phyloP scores from a whole-genome alignment of 2,113 vertebrate species.

The Podiceps cristatus region DNA sequence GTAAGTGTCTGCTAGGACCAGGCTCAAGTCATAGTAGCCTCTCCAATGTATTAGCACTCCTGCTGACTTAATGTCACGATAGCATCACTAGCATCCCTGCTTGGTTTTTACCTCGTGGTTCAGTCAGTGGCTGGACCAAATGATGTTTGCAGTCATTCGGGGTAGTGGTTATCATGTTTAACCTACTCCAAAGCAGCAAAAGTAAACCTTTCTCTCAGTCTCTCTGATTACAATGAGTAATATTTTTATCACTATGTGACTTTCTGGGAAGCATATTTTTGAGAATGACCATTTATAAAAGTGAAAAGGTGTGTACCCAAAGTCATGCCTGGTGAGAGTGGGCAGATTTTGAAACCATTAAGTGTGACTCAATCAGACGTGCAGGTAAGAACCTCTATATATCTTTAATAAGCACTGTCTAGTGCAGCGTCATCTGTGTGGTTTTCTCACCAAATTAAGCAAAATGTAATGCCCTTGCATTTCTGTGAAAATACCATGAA shows the following conservation, averaged over 20 bases:
- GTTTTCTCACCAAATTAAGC: background rate
- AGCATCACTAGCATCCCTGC: background rate
- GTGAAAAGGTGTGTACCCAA: background rate
- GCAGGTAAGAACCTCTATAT: background rate
- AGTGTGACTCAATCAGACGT: accelerated
- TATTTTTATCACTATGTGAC: background rate
- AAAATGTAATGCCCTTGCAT: background rate
- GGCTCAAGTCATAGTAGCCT: background rate
- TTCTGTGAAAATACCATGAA: background rate
- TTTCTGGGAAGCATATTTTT: background rate
- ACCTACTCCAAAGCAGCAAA: background rate
- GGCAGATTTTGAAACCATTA: background rate
- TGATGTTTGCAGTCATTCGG: background rate
- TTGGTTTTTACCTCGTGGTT: background rate
- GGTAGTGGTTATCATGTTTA: background rate
- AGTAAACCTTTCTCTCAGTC: background rate
- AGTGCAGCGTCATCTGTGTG: background rate
- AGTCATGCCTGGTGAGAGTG: background rate
- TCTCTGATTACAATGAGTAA: background rate
- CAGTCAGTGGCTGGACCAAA: background rate
- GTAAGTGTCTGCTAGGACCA: background rate
- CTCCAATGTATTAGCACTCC: background rate
- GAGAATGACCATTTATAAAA: background rate
- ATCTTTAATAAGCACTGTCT: background rate
- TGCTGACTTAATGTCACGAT: background rate